Conservation (phyloP, 2,797 vertebrate species). For the Octomys mimax region DNA sequence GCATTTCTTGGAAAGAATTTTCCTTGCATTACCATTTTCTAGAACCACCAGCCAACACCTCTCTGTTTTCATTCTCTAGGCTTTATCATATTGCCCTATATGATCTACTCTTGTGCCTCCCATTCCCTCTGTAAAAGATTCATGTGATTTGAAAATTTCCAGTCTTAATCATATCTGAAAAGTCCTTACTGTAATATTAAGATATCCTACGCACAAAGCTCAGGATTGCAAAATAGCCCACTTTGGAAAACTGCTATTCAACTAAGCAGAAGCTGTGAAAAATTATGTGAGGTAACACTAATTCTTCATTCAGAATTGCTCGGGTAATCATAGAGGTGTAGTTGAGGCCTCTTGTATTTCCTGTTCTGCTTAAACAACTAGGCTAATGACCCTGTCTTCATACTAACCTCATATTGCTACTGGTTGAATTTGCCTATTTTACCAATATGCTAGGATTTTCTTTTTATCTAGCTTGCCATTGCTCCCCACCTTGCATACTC, state of each 20-base stretch:
- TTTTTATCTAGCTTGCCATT: neutral
- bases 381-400: neutral
- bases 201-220: neutral
- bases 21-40: neutral
- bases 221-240: neutral
- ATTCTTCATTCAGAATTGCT: neutral
- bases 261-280: neutral
- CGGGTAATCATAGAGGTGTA: neutral
- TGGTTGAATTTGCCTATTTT: neutral
- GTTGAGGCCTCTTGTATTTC: neutral
- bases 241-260: neutral
- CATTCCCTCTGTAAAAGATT: neutral
- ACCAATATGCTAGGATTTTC: neutral
- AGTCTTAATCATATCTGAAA: neutral
- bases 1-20: neutral
- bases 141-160: neutral
- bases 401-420: neutral
- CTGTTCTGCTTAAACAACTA: neutral
- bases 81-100: neutral
- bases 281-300: neutral
- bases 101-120: neutral
- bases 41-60: neutral
- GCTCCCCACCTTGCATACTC: neutral
- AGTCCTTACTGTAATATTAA: neutral
- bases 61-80: neutral